Evolutionary conservation across 2,888 invertebrate genomes (phyloP).

Genomic region (Drosophila siamana): DNA sequence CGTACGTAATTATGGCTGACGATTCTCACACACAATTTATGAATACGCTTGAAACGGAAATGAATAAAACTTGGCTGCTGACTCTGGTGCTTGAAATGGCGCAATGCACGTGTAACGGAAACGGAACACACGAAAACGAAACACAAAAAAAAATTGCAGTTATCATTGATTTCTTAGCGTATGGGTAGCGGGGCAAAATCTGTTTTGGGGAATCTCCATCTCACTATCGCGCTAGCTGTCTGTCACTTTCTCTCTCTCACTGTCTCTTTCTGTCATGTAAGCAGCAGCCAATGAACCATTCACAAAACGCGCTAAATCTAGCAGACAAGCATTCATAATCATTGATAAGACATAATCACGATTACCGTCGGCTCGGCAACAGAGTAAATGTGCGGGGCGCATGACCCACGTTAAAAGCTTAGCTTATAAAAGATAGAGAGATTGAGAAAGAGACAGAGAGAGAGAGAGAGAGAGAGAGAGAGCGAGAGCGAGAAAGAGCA

Average conservation of each 20-base stretch:
- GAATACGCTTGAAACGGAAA: slow-evolving; percentile 23
- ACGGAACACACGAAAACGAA: slow-evolving; percentile 41
- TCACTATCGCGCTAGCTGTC: neutral
- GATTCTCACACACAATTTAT: slow-evolving; percentile 37
- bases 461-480: neutral
- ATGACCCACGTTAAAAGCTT: slow-evolving; percentile 12
- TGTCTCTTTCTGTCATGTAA: neutral
- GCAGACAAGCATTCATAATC: slow-evolving; percentile 8
- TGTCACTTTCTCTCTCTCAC: neutral
- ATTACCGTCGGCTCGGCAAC: slow-evolving; percentile 25
- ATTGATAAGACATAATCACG: slow-evolving; percentile 35
- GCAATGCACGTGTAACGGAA: slow-evolving; percentile 39
- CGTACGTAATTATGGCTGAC: slow-evolving; percentile 26
- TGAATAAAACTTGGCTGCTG: slow-evolving; percentile 61
- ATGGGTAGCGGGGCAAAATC: neutral
- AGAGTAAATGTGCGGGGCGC: slow-evolving; percentile 9
- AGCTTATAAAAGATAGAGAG: too few species aligned
- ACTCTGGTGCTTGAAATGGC: slow-evolving; percentile 41
- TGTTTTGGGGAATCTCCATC: neutral
- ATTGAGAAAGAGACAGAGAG: too few species aligned
- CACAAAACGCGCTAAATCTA: slow-evolving; percentile 18
- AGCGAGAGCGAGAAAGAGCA: neutral
- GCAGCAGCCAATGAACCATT: slow-evolving; percentile 37
- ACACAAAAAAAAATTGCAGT: slow-evolving; percentile 11
- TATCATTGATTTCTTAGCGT: slow-evolving; percentile 9